These are phyloP conservation scores for Numida meleagris DNA, from an alignment of 2,113 vertebrate genomes.

Conservation along the genomic window DNA sequence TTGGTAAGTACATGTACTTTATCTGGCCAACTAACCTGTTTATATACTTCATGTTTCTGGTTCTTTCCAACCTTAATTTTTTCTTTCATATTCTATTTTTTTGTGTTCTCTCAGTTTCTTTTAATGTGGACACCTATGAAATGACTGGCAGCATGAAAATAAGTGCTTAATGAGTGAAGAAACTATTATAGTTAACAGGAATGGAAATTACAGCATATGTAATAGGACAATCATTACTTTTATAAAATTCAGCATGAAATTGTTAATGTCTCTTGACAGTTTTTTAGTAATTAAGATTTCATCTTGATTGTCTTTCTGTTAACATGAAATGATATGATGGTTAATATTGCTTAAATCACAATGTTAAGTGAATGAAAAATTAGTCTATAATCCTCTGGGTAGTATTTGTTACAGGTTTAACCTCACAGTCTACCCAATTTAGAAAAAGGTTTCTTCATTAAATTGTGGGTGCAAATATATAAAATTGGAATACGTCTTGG, in stretches of 20 bases:
- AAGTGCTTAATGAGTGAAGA: conserved; percentile 29
- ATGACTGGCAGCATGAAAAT: conserved; percentile 33
- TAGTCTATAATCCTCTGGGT: background rate
- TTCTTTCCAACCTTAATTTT: background rate
- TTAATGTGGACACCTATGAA: conserved; percentile 10
- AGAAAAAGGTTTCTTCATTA: background rate
- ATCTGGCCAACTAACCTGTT: background rate
- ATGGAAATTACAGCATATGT: conserved; percentile 44
- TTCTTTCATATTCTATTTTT: background rate
- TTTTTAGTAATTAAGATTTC: conserved; percentile 55
- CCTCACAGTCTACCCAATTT: background rate
- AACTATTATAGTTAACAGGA: conserved; percentile 31
- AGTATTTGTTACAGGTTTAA: conserved; percentile 11
- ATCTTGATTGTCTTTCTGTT: conserved; percentile 55
- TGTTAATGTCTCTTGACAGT: conserved; percentile 52
- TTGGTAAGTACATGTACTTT: accelerated
- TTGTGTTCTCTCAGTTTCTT: background rate
- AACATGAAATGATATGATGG: conserved; percentile 36
- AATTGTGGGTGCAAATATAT: background rate
- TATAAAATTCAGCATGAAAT: conserved; percentile 38
- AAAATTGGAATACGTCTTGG: background rate
- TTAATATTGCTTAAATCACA: conserved; percentile 60
- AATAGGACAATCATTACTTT: conserved; percentile 51
- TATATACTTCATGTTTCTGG: background rate
- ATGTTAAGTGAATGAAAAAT: conserved; percentile 52